These are phyloP conservation scores for Pyxicephalus adspersus DNA, from an alignment of 2,113 vertebrate species.

Conservation along the genomic window DNA sequence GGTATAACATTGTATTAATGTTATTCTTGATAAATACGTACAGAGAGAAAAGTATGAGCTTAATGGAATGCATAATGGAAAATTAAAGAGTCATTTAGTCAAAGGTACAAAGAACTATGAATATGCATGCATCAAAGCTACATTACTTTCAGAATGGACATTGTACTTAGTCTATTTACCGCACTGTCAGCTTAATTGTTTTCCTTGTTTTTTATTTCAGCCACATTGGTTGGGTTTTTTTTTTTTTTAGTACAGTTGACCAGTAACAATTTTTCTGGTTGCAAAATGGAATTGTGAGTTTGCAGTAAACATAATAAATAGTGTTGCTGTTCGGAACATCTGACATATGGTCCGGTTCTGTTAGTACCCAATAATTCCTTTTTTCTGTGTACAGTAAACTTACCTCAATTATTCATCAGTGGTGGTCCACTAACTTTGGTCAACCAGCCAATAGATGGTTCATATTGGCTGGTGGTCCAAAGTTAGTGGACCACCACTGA, in stretches of 20 bases:
- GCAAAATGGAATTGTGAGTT: too few relatives aligned
- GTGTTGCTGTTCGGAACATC: too few relatives aligned
- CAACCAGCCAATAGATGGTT: too few relatives aligned
- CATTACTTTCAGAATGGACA: conserved; percentile 59
- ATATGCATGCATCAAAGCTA: conserved; percentile 42
- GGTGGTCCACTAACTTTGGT: too few relatives aligned
- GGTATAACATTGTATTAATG: conserved; percentile 74
- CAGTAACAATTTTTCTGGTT: too few relatives aligned
- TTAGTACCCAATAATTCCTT: too few relatives aligned
- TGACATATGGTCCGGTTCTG: too few relatives aligned
- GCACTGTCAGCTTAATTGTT: not conserved
- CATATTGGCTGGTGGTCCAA: not conserved
- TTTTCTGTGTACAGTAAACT: too few relatives aligned
- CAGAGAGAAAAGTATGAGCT: conserved; percentile 56
- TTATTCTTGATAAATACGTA: conserved; percentile 73
- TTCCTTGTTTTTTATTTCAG: conserved; percentile 10
- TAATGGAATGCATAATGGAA: conserved; percentile 66
- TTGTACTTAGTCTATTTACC: conserved; percentile 29
- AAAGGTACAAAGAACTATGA: conserved; percentile 54
- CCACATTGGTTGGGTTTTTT: not conserved
- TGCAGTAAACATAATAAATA: too few relatives aligned
- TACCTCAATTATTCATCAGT: too few relatives aligned
- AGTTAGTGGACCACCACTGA: too few relatives aligned
- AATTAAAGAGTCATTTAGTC: conserved; percentile 65
- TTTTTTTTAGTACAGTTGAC: too few relatives aligned